Evolutionary conservation across 2,113 vertebrate genomes (phyloP).

Genomic region (Budorcas taxicolor): DNA sequence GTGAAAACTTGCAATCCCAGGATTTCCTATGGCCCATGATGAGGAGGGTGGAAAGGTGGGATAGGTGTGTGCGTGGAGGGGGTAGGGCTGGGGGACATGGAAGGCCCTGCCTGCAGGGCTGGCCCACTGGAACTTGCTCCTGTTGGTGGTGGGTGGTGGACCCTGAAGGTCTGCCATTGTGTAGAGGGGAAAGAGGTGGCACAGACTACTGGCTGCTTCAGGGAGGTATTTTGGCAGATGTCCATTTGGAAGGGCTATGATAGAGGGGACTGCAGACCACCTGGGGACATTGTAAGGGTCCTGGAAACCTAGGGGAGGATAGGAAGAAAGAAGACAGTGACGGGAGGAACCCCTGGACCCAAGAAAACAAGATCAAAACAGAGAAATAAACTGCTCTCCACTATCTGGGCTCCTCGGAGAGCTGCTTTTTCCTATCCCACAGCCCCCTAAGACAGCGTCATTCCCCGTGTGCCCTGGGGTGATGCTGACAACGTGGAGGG

Average conservation of each 20-base stretch:
- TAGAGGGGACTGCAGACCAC: neutral
- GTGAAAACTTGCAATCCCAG: neutral
- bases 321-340: neutral
- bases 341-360: neutral
- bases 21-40: neutral
- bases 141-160: neutral
- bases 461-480: neutral
- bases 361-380: neutral
- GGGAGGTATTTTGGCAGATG: neutral
- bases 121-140: neutral
- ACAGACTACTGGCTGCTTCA: neutral
- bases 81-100: neutral
- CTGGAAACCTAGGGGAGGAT: neutral
- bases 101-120: neutral
- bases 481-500: rapidly evolving
- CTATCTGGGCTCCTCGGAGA: rapidly evolving
- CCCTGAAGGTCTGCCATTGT: neutral
- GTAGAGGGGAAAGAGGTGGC: neutral
- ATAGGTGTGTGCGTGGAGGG: rapidly evolving
- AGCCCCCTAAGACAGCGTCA: rapidly evolving
- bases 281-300: neutral
- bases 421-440: neutral
- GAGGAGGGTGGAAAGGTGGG: neutral
- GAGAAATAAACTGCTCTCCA: neutral
- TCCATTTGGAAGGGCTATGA: neutral